These are phyloP conservation scores for Varecia variegata DNA, from an alignment of 2,797 vertebrate genomes.

Conservation along the genomic window DNA sequence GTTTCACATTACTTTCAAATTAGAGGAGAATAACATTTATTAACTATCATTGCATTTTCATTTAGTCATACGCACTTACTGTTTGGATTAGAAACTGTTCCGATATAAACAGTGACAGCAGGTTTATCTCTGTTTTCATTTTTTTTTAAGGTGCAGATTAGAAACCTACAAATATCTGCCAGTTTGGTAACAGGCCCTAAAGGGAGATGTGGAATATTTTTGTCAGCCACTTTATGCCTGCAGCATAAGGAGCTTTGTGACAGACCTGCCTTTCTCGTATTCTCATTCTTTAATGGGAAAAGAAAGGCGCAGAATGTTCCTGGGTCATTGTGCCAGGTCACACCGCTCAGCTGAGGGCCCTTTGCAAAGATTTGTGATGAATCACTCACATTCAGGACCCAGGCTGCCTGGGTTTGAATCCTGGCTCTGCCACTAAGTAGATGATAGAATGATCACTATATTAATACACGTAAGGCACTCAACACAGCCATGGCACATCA, in stretches of 20 bases:
- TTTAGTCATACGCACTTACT: background rate
- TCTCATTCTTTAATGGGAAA: background rate
- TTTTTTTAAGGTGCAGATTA: background rate
- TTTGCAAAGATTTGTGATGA: background rate
- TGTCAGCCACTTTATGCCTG: background rate
- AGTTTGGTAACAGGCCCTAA: background rate
- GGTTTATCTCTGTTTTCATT: background rate
- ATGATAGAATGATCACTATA: background rate
- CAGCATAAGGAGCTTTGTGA: background rate
- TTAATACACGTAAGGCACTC: background rate
- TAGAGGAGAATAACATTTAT: background rate
- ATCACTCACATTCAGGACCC: background rate
- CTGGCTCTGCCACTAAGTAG: background rate
- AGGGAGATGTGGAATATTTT: background rate
- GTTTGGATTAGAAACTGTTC: background rate
- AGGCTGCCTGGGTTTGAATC: background rate
- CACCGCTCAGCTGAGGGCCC: background rate
- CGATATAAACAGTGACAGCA: background rate
- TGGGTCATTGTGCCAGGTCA: background rate
- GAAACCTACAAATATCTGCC: background rate
- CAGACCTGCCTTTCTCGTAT: background rate
- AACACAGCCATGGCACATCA: background rate
- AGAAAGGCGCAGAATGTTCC: background rate
- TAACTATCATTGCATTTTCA: background rate
- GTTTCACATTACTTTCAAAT: background rate